phyloP scores from a whole-genome alignment of 2,888 invertebrate species.

The Elgonia sp. region DNA sequence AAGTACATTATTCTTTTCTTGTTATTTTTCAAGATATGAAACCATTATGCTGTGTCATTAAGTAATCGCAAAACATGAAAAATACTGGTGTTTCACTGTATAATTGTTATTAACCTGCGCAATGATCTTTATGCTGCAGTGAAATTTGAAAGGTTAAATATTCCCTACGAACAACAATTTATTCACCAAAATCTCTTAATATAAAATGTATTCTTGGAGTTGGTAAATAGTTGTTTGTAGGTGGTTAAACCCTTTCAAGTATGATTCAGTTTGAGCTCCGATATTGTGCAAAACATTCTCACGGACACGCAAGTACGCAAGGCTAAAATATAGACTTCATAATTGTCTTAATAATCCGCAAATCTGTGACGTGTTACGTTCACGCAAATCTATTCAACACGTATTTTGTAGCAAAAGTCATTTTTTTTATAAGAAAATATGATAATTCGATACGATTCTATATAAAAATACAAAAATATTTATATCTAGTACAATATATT shows the following conservation, averaged over 20 bases:
- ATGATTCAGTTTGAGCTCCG: neutral
- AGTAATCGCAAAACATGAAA: constrained; percentile 84
- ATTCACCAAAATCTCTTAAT: neutral
- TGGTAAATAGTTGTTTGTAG: no score
- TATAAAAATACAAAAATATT: constrained; percentile 60
- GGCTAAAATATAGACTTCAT: constrained; percentile 46
- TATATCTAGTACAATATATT: constrained; percentile 23
- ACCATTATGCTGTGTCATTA: constrained; percentile 84
- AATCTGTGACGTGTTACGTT: constrained; percentile 12
- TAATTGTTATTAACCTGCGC: constrained; percentile 77
- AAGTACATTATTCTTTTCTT: constrained; percentile 85
- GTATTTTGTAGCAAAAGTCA: constrained; percentile 43
- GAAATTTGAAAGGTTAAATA: neutral
- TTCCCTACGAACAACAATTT: neutral
- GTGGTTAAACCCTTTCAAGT: neutral
- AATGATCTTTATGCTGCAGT: constrained; percentile 36
- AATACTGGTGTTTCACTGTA: constrained; percentile 85
- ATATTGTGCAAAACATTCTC: constrained; percentile 48
- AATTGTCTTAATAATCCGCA: constrained; percentile 39
- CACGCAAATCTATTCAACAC: neutral
- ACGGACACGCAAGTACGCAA: constrained; percentile 40
- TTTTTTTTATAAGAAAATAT: constrained; percentile 26
- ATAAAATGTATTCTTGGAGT: neutral
- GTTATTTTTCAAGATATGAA: constrained; percentile 83
- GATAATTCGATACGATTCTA: constrained; percentile 35